Evolutionary conservation across 2,113 vertebrate species (phyloP).

Genomic region (Vicugna pacos): DNA sequence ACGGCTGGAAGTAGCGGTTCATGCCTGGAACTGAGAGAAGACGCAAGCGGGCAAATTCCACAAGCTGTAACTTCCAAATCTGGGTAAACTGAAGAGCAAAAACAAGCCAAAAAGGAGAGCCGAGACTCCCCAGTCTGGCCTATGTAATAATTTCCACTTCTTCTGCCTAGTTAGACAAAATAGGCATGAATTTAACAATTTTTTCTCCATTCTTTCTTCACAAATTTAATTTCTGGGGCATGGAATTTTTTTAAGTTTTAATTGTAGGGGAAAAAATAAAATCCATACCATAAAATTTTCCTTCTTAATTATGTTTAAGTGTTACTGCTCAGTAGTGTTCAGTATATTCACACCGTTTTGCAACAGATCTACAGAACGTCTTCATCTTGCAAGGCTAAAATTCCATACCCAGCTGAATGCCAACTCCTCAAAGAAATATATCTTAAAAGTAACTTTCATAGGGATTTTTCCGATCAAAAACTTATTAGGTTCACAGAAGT

Average conservation of each 20-base stretch:
- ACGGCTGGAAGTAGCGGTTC: constrained; percentile 97
- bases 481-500: background rate
- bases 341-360: background rate
- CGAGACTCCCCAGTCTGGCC: background rate
- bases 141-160: background rate
- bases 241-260: background rate
- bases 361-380: background rate
- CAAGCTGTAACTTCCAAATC: background rate
- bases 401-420: background rate
- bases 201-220: background rate
- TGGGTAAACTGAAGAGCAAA: background rate
- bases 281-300: background rate
- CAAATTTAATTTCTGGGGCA: background rate
- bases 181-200: background rate
- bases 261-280: background rate
- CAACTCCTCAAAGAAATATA: background rate
- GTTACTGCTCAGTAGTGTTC: background rate
- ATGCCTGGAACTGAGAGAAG: constrained; percentile 91
- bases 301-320: background rate
- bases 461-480: background rate
- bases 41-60: background rate
- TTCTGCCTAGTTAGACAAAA: background rate
- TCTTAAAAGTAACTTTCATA: constrained; percentile 16
- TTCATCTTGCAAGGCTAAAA: background rate
- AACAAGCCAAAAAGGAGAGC: background rate